These are phyloP conservation scores for Cactoblastis cactorum DNA, from an alignment of 2,888 invertebrate genomes.

Conservation along the genomic window DNA sequence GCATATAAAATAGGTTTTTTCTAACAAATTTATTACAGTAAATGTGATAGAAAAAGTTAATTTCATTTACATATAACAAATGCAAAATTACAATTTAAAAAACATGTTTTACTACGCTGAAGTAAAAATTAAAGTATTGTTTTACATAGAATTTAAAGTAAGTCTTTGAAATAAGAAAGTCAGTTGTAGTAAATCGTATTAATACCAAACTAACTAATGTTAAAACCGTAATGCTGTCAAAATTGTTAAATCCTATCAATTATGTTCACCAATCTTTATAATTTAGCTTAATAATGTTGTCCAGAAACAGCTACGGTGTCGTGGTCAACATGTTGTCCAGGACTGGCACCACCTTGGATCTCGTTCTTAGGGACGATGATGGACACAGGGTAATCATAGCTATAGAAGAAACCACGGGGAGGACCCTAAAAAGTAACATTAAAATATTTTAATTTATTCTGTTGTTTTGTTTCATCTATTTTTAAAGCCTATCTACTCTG, in stretches of 20 bases:
- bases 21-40: too few species aligned
- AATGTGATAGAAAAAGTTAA: too few species aligned
- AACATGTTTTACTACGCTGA: too few species aligned
- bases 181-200: too few species aligned
- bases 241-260: neutral
- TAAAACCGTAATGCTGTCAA: neutral
- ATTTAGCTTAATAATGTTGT: constrained; percentile 15
- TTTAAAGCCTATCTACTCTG: too few species aligned
- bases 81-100: too few species aligned
- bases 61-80: too few species aligned
- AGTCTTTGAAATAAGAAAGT: too few species aligned
- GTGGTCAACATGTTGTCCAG: constrained; percentile 45
- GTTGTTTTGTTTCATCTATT: neutral
- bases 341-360: constrained; percentile 31
- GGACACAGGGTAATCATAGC: constrained; percentile 83
- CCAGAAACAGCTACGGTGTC: constrained; percentile 43
- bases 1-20: too few species aligned
- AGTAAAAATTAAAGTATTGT: too few species aligned
- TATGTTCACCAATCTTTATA: neutral
- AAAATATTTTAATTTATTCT: neutral
- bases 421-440: constrained; percentile 58
- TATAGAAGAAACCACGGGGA: constrained; percentile 86
- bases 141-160: too few species aligned
- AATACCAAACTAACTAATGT: too few species aligned
- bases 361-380: constrained; percentile 58